phyloP scores from a whole-genome alignment of 2,113 vertebrate genomes.

The Saimiri boliviensis region DNA sequence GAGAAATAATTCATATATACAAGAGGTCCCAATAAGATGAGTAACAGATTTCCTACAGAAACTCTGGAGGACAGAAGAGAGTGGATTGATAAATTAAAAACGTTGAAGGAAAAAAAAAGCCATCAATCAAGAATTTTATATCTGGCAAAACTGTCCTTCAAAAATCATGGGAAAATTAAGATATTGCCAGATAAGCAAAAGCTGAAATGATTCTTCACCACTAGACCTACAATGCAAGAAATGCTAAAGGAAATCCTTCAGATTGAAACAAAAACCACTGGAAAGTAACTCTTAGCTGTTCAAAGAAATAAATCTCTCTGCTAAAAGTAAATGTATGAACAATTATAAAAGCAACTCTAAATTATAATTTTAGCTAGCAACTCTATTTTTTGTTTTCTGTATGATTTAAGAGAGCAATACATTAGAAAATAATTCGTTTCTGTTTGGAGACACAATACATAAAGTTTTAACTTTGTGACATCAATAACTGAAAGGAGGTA shows the following conservation, averaged over 20 bases:
- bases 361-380: neutral
- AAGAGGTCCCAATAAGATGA: neutral
- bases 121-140: neutral
- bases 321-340: neutral
- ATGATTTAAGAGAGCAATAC: no score
- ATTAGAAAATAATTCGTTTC: no score
- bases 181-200: neutral
- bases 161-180: neutral
- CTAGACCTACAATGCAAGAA: neutral
- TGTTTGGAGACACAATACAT: no score
- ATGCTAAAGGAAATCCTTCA: neutral
- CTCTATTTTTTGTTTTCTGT: neutral
- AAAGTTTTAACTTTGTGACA: no score
- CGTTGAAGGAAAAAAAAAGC: no score
- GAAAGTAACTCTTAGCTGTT: neutral
- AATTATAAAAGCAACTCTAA: neutral
- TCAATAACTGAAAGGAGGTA: no score
- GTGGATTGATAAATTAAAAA: neutral
- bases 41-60: neutral
- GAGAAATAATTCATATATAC: neutral
- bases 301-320: neutral
- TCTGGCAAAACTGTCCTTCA: neutral
- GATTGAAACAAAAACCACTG: neutral
- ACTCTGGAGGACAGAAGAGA: neutral
- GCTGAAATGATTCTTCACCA: neutral